Base-by-base conservation (phyloP, 2,113 vertebrate genomes). In the Pterocles orientalis region DNA sequence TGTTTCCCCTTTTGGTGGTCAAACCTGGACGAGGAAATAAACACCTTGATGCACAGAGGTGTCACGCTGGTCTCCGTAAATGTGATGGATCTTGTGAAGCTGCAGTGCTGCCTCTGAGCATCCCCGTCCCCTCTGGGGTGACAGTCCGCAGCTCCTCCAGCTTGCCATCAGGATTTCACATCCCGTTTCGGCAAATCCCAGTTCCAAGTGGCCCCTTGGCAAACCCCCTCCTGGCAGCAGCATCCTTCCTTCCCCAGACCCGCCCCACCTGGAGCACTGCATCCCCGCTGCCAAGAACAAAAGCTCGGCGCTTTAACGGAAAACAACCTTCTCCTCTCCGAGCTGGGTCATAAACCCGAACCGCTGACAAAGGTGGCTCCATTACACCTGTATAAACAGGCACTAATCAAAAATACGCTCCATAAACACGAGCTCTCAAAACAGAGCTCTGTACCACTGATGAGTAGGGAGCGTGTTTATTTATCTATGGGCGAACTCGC, bases 311-410 rank as follows among this genome's bases (percentile, higher is more conserved):
- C 85, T 90, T 58, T 10, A 66, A n/a, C 48, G 84, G 84, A 56
- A 73, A 86, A 85, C 76, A 88, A 84, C 28, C 90, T 72, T 18
- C 82, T 80, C 61, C 86, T 82, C 57, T 71, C 57, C 92, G 85
- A 95, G 83, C 60, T 28, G 45, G 62, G 81, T 68, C 90, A 91
- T n/a, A 75, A 91, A 83, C 60, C 64, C 3, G 0, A 31, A 85
- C 45, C 1, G 60, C 85, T 92, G 90, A 93, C 86, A 85, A 60
- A 62, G 76, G 86, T 73, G 24, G 47, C 71, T 83, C 81, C 73
- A 66, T 86, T 69, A 87, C 95, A 97, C 90, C 95, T 94, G 90
- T 66, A 94, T 50, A 93, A 96, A 95, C 92, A 96, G 85, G 85
- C 75, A 56, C 73, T 45, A 47, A 91, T 60, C 93, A 70, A 62